Percentiles rank a stretch among this genome's conserved stretches.
These are phyloP conservation scores for Pipistrellus pygmaeus DNA, from an alignment of 2,797 vertebrate genomes.

Conservation along the genomic window DNA sequence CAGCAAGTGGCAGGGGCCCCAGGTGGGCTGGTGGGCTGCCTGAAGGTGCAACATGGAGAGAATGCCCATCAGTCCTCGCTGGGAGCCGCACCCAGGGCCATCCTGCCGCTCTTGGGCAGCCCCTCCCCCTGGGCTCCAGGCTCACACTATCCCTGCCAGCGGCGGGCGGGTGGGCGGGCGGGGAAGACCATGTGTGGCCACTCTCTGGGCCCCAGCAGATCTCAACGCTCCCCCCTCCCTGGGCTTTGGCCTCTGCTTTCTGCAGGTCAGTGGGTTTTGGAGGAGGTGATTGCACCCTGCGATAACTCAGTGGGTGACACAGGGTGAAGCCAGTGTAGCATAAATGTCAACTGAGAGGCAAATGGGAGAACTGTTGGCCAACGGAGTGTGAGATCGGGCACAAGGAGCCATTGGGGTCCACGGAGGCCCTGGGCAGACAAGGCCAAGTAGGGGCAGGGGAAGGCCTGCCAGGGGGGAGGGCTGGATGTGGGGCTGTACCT, in stretches of 20 bases:
- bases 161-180: rapidly evolving
- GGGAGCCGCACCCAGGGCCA: not conserved
- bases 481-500: not conserved
- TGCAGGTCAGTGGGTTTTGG: not conserved
- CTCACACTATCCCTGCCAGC: not conserved
- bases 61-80: not conserved
- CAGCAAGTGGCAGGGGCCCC: not conserved
- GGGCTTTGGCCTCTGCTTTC: not conserved
- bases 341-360: not conserved
- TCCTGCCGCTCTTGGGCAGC: not conserved
- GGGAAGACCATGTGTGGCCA: not conserved
- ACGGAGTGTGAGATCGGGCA: not conserved
- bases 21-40: slow-evolving; percentile 33
- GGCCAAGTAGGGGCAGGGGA: not conserved
- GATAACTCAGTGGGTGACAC: not conserved
- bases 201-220: not conserved
- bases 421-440: not conserved
- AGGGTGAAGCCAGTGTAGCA: not conserved
- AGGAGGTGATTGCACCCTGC: not conserved
- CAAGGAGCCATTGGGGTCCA: not conserved
- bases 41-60: not conserved
- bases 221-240: not conserved
- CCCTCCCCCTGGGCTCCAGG: not conserved
- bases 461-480: not conserved
- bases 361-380: not conserved